Base-by-base conservation (phyloP, 2,113 vertebrate genomes). In the Orthonyx spaldingii region DNA sequence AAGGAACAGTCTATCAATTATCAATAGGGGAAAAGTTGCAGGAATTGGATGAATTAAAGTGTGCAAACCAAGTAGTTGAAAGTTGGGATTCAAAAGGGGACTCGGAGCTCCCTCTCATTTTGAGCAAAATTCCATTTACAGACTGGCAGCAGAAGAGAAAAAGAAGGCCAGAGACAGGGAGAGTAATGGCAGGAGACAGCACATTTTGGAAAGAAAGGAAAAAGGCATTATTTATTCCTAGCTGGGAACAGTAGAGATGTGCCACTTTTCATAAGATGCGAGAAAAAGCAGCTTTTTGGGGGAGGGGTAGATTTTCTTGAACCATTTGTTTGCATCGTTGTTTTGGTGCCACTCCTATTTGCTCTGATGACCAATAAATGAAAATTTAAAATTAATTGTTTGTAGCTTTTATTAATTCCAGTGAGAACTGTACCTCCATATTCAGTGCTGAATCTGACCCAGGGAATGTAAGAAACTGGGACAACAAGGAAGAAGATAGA, bases 1-100 rank as follows among this genome's bases (percentile, higher is more conserved):
- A 98, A 98, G 97, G 97, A 97, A 95, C 96, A 92, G 90, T 96
- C 97, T 98, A 97, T 97, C 96, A 90, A 95, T 97, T 97, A 98
- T 97, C 97, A 97, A 98, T 97, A 96, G 94, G 92, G 46, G 77
- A 84, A 88, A 88, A 93, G 74, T 87, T 57, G 63, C 77, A 96
- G 90, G 94, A 87, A 97, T 97, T 24, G 2, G 32, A 64, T 27
- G 79, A 97, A 97, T 97, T 97, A 96, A 93, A 97, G 89, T 63
- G 70, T 78, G 84, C 39, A 65, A 90, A 56, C 6, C 46, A 39
- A 68, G 46, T 3, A 50, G 81, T 37, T 93, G 83, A 60, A 92
- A 53, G 59, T 1, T 46, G 80, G 93, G 92, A 92, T 97, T 77
- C 84, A 52, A 91, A 93, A 93, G 72, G 49, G 74, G 90, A 41